Base-by-base conservation (phyloP, 2,888 invertebrate species). In the Lypha dubia region DNA sequence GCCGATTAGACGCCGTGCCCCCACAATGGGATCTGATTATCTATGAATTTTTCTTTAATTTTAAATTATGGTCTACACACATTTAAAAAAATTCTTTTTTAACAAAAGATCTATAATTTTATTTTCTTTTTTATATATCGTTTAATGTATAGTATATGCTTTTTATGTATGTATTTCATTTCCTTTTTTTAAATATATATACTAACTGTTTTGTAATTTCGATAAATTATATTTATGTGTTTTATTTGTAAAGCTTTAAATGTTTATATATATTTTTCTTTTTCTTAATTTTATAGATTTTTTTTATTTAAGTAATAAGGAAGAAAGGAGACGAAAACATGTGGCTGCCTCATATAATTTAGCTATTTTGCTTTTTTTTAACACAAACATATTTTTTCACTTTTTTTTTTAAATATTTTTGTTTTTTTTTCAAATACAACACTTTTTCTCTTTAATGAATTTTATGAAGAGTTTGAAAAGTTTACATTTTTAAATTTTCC, bases 301-400 rank as follows among this genome's bases (percentile, higher is more conserved):
- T n/a, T 60, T 17, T 63, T 58, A 44, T 71, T 62, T 70, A 20
- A 67, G 41, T 79, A 77, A 68, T 75, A 86, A 84, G 77, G 81
- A 81, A 81, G 81, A 79, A 28, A 84, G 75, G 84, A 81, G 81
- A 86, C 84, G 84, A 84, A 86, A 86, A 86, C 84, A 82, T 79
- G 85, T 86, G 74, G 85, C 80, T 80, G 77, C 83, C 82, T 85
- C 80, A 76, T 70, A 58, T 67, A 81, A 74, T 67, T 76, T 75
- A 58, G 41, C 53, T 79, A 63, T 73, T 46, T 28, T 28, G 2
- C 28, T 53, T 84, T 70, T 60, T 53, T 84, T 70, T 60, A 74
- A 68, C 73, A 74, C 79, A 70, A 58, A 51, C 62, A 65, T 80
- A 32, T 49, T 62, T 24, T 22, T 44, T 79, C 51, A 70, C 17